Percentiles rank a stretch among this genome's conserved stretches.
phyloP scores from a whole-genome alignment of 2,113 vertebrate species.

The Caranx ignobilis region DNA sequence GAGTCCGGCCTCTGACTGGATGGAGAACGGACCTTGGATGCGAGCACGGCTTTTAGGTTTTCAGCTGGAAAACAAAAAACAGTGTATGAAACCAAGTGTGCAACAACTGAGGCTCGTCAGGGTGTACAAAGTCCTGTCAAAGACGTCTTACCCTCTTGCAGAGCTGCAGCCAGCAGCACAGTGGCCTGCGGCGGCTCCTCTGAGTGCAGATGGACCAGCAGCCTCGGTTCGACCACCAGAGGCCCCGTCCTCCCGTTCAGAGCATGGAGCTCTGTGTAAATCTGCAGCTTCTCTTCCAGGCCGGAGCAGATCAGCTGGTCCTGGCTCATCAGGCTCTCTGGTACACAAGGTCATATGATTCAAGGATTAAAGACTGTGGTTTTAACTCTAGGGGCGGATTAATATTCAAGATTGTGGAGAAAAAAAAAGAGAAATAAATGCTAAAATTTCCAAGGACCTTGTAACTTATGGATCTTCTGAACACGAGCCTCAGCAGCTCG shows the following conservation, averaged over 20 bases:
- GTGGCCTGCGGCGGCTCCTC: slow-evolving; percentile 89
- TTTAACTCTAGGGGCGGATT: background rate
- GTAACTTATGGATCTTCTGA: slow-evolving; percentile 90
- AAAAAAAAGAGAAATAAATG: background rate
- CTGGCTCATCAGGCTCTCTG: slow-evolving; percentile 86
- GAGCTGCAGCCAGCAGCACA: slow-evolving; percentile 87
- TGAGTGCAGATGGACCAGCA: slow-evolving; percentile 87
- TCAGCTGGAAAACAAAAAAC: slow-evolving; percentile 61
- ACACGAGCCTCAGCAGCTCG: slow-evolving; percentile 88
- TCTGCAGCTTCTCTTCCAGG: slow-evolving; percentile 93
- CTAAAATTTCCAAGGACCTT: slow-evolving; percentile 82
- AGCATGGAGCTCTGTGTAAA: slow-evolving; percentile 86
- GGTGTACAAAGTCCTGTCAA: background rate
- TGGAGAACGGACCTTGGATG: slow-evolving; percentile 34
- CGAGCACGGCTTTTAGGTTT: slow-evolving; percentile 71
- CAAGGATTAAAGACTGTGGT: background rate
- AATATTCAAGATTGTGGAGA: too few species aligned
- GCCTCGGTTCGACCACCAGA: slow-evolving; percentile 81
- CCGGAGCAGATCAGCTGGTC: slow-evolving; percentile 93
- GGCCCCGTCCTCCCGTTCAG: slow-evolving; percentile 83
- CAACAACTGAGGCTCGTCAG: too few species aligned
- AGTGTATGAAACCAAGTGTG: background rate
- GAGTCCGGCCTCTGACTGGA: slow-evolving; percentile 25
- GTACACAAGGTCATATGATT: slow-evolving; percentile 17
- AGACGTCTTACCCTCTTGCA: slow-evolving; percentile 88